A percentile compares a stretch with the other conserved stretches of the same genome.
phyloP scores from a whole-genome alignment of 2,113 vertebrate genomes.

The Phocoena phocoena region DNA sequence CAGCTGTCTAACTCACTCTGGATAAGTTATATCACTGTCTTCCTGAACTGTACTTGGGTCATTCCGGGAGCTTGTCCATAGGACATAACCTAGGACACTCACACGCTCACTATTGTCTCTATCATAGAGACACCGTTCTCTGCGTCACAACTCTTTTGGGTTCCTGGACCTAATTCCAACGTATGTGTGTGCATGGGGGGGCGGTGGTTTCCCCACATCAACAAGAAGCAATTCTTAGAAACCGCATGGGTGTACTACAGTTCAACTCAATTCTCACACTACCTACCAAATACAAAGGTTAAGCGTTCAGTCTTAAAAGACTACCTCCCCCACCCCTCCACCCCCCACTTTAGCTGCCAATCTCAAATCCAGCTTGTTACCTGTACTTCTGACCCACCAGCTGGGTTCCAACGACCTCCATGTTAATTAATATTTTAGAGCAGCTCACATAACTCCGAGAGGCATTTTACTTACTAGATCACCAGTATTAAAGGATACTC shows the following conservation, averaged over 20 bases:
- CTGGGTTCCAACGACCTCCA: background rate
- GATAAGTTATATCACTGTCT: background rate
- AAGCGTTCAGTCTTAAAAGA: background rate
- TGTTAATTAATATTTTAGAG: too few species aligned
- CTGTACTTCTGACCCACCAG: background rate
- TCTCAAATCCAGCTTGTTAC: background rate
- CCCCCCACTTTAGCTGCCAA: background rate
- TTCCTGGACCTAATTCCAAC: background rate
- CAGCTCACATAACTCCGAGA: too few species aligned
- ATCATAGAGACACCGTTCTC: background rate
- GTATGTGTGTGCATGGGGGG: background rate
- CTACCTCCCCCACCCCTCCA: fast-evolving
- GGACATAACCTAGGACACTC: background rate
- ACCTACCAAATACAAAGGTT: background rate
- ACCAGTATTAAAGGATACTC: too few species aligned
- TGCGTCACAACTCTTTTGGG: background rate
- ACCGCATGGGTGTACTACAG: fast-evolving
- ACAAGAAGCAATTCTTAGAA: background rate
- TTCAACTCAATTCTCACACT: background rate
- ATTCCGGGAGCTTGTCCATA: background rate
- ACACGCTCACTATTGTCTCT: background rate
- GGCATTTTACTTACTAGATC: too few species aligned
- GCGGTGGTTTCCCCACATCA: background rate
- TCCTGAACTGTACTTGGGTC: background rate
- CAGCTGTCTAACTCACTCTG: background rate